These are phyloP conservation scores for Talpa occidentalis DNA, from an alignment of 2,113 vertebrate species.

Conservation along the genomic window DNA sequence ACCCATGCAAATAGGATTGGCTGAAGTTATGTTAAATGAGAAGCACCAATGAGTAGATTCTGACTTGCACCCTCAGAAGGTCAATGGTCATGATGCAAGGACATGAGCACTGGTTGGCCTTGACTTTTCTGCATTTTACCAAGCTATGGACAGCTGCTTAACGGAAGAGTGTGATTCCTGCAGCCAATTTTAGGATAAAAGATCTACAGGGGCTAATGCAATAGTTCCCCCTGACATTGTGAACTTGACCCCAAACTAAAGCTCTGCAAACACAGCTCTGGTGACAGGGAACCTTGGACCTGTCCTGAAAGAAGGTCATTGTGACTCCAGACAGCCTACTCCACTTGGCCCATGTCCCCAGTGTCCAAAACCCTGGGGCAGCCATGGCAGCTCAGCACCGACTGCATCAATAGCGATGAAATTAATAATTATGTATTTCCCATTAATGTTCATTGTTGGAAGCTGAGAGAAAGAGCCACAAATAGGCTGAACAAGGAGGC, in stretches of 20 bases:
- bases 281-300: not conserved
- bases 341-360: not conserved
- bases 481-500: constrained; percentile 29
- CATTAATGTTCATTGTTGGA: constrained; percentile 58
- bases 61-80: not conserved
- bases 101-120: not conserved
- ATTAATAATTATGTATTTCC: constrained; percentile 77
- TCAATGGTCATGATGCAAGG: not conserved
- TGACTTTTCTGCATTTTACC: not conserved
- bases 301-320: not conserved
- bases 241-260: not conserved
- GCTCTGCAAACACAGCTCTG: not conserved
- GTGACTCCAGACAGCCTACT: constrained; percentile 8
- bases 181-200: not conserved
- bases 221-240: rapidly evolving
- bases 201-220: not conserved
- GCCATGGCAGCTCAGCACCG: not conserved
- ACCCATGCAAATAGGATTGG: not conserved
- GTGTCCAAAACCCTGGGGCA: rapidly evolving
- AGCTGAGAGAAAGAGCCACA: constrained; percentile 57
- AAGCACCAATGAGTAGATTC: not conserved
- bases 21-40: not conserved
- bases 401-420: constrained; percentile 42
- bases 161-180: not conserved
- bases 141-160: not conserved